These are phyloP conservation scores for Nudaria mundana DNA, from an alignment of 2,888 invertebrate genomes.

Conservation along the genomic window DNA sequence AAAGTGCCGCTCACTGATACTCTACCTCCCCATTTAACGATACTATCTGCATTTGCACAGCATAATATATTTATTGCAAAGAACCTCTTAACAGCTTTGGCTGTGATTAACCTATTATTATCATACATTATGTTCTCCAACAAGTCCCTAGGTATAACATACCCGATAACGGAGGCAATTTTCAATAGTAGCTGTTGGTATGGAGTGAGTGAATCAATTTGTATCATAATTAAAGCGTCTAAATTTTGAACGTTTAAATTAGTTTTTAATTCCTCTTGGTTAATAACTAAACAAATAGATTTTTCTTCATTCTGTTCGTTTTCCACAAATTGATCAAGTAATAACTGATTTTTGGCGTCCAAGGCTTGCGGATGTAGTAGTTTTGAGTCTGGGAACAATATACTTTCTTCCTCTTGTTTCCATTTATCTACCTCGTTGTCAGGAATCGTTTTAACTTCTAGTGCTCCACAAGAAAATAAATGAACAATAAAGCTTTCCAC, in stretches of 20 bases:
- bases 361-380: constrained; percentile 61
- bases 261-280: constrained; percentile 57
- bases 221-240: constrained; percentile 74
- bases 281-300: constrained; percentile 55
- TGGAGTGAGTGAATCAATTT: constrained; percentile 79
- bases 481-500: constrained; percentile 76
- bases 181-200: constrained; percentile 83
- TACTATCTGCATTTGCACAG: constrained; percentile 66
- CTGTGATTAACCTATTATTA: constrained; percentile 66
- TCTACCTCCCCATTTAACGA: constrained; percentile 33
- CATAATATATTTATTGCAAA: constrained; percentile 77
- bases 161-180: constrained; percentile 81
- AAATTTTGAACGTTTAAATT: constrained; percentile 66
- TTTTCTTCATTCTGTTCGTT: constrained; percentile 48
- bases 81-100: constrained; percentile 77
- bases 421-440: constrained; percentile 45
- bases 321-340: constrained; percentile 47
- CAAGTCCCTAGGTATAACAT: constrained; percentile 73
- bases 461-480: constrained; percentile 70
- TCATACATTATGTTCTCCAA: constrained; percentile 79
- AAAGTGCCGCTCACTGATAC: constrained; percentile 16
- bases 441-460: constrained; percentile 56
- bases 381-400: constrained; percentile 59
- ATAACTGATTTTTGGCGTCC: constrained; percentile 47
- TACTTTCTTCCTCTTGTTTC: constrained; percentile 44